Evolutionary conservation across 2,113 vertebrate species (phyloP).

Genomic region (Alligator sinensis): DNA sequence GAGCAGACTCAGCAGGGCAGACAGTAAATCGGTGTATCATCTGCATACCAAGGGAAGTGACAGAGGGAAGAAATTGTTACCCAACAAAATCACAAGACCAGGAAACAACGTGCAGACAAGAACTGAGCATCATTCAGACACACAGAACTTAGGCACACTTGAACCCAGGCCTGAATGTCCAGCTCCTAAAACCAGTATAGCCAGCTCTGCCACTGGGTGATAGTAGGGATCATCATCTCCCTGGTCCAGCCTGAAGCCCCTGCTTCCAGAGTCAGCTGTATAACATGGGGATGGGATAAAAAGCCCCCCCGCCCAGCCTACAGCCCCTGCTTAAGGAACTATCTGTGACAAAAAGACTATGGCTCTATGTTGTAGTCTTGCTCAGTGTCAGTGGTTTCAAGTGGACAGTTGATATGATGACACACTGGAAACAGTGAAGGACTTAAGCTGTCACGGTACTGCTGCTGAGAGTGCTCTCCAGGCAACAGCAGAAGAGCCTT

Average conservation of each 20-base stretch:
- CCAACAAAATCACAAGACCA: not conserved
- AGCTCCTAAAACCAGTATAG: too few relatives aligned
- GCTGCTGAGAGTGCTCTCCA: conserved; percentile 8
- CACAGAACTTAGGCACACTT: not conserved
- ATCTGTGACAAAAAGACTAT: too few relatives aligned
- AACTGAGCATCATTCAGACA: not conserved
- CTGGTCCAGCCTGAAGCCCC: not conserved
- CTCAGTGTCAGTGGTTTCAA: not conserved
- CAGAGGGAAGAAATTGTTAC: not conserved
- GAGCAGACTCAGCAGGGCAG: not conserved
- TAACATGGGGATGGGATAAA: not conserved
- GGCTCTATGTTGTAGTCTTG: not conserved
- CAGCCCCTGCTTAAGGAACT: not conserved
- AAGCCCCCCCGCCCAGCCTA: too few relatives aligned
- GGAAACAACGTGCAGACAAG: not conserved
- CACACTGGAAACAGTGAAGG: not conserved
- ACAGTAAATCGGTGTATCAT: not conserved
- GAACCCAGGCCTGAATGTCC: too few relatives aligned
- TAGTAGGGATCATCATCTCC: too few relatives aligned
- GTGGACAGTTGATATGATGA: not conserved
- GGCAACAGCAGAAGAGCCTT: not conserved
- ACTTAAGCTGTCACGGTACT: rapidly evolving
- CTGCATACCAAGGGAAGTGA: not conserved
- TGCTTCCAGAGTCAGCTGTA: not conserved
- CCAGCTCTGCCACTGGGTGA: too few relatives aligned